These are phyloP conservation scores for Ptychochromis oligacanthus DNA, from an alignment of 2,113 vertebrate species.

Conservation along the genomic window DNA sequence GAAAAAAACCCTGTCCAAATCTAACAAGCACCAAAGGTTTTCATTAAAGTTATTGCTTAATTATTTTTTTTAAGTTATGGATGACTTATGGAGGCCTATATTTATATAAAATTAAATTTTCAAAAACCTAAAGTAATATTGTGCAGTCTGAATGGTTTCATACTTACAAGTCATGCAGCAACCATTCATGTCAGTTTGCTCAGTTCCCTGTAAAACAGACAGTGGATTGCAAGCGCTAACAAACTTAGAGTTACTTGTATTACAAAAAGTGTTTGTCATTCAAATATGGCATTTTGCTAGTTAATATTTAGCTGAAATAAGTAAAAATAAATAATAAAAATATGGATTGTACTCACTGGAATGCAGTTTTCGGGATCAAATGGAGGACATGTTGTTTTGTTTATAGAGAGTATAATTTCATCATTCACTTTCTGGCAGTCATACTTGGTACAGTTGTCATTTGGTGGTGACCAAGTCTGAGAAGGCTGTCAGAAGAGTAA, in stretches of 20 bases:
- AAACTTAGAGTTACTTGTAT: background rate
- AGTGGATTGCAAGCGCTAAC: background rate
- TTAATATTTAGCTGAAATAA: background rate
- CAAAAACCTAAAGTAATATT: background rate
- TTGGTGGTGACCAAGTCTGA: slow-evolving; percentile 70
- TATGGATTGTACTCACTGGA: slow-evolving; percentile 77
- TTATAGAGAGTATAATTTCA: slow-evolving; percentile 26
- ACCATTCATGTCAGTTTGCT: slow-evolving; percentile 62
- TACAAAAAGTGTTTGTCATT: background rate
- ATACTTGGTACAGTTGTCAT: slow-evolving; percentile 80
- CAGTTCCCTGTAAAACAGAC: slow-evolving; percentile 74
- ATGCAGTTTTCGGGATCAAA: slow-evolving; percentile 73
- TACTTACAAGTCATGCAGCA: slow-evolving; percentile 82
- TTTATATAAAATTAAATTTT: background rate
- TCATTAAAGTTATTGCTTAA: no score
- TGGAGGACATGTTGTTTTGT: slow-evolving; percentile 60
- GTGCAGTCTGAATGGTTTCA: background rate
- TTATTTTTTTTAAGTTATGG: background rate
- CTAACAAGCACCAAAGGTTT: background rate
- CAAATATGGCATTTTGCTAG: no score
- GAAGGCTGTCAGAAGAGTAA: slow-evolving; percentile 76
- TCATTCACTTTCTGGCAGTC: slow-evolving; percentile 73
- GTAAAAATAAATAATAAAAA: no score
- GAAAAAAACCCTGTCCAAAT: no score
- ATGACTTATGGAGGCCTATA: background rate